Evolutionary conservation across 2,797 vertebrate genomes (phyloP), one percentile per base, ranked within the genome.

Genomic region (Falco columbarius): DNA sequence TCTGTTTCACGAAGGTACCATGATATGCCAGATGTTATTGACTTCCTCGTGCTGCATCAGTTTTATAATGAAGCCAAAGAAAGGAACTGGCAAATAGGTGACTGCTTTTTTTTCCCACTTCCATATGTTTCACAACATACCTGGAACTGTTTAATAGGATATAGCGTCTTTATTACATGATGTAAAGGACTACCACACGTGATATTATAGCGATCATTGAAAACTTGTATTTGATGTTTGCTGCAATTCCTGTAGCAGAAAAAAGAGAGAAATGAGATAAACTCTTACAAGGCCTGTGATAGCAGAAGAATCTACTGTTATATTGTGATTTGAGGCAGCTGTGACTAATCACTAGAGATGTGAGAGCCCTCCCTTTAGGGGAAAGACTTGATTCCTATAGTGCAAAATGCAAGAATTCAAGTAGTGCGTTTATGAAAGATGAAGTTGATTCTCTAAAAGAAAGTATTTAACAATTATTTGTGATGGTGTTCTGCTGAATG

Each of bases 21-120:
- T 32, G 99, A 99, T 97, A 99, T 99, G 99, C 99, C 99, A n/a
- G 99, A 99, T 97, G 99, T 99, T 96, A 99, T 99, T 92, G 99
- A 99, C 96, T 99, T 99, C 97, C 98, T 99, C 98, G 99, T 99
- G 93, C 98, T 99, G 96, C 99, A 99, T 97, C 99, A 99, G 96
- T 99, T 99, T 98, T 99, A 99, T 98, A 99, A 99, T 49, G 99
- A 99, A 97, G 99, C 99, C 97, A 99, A 99, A 98, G 99, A 99
- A 97, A 99, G 98, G 95, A 99, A 99, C 98, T 99, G 99, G 99
- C 99, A 99, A 97, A 98, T 99, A 91, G 99, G 99, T 99, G 95
- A 97, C 97, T 97, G 20, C 19, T 49, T 29, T 61, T n/a, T 61
- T n/a, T 92, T 49, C 6, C 40, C 29, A 32, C 9, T 42, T 77